Evolutionary conservation across 2,888 invertebrate genomes (phyloP), one percentile per base, ranked within the genome.

Genomic region (Drosophila meridionalis): DNA sequence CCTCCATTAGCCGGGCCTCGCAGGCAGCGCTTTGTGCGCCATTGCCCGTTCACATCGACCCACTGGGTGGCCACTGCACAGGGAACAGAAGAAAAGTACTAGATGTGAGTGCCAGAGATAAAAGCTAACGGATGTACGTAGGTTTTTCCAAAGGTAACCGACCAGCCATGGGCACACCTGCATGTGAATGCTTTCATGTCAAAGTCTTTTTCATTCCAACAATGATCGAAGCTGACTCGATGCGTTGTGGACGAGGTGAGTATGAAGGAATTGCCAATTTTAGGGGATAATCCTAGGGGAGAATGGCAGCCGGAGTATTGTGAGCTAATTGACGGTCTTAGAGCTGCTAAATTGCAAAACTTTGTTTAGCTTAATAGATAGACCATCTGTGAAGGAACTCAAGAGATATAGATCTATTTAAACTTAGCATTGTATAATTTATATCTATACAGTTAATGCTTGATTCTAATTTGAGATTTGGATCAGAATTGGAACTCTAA

Each of bases 41-140:
- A 75, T 59, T 80, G 74, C 5, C 50, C 64, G 26, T 47, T 45
- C 40, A 45, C 36, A 38, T 61, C 57, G 43, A 73, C 58, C 74
- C 72, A 69, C 47, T 71, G 79, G 55, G 65, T 71, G 60, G 79
- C 82, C 58, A 79, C 83, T 66, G 45, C 3, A 59, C n/a, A 36
- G 12, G 20, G 55, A 28, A 9, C 1, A 30, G n/a, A 30, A 40
- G 5, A 32, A 12, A 50, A 5, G 11, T 5, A n/a, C 32, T 4
- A 4, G n/a, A 50, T n/a, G n/a, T 4, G 48, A 2, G n/a, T 32
- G 20, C 40, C 14, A 12, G 7, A 57, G 7, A 40, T 40, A 32
- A n/a, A 1, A 1, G 26, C 11, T 4, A 8, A 28, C 14, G 12
- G 14, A 58, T 26, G 7, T 5, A 47, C 6, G 12, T 14, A 40